Base-by-base conservation (phyloP, 2,888 invertebrate species). In the Heliconius cydno region DNA sequence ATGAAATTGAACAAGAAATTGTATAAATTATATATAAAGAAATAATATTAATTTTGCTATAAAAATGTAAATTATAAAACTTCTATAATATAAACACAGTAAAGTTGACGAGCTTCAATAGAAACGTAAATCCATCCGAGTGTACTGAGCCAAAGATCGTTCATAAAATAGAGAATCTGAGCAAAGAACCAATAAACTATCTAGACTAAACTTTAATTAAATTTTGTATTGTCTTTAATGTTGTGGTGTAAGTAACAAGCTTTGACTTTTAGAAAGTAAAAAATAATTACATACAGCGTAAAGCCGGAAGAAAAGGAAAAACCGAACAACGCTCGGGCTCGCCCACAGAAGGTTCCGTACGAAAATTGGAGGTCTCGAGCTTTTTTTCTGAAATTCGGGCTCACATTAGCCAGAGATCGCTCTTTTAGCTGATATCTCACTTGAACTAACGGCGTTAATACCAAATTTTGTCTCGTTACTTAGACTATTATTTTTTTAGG, bases 141-240 rank as follows among this genome's bases (percentile, higher is more conserved):
- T 72, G 84, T 84, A 82, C 83, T 82, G 84, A 86, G 87, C 88
- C 86, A 86, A 86, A 86, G 84, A 87, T 88, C 86, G 84, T 86
- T 86, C 86, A 87, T 89, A 88, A 89, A 89, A 89, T 87, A 88
- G 88, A 88, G 88, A 90, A 90, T 88, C 90, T 85, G 86, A 84
- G 85, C 86, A 86, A 87, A 87, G 87, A 91, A 90, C 91, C 90
- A 90, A 92, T 92, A 91, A 92, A 92, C 91, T 92, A 92, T 91
- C 88, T 88, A 88, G 90, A 89, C 90, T 87, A 86, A 90, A 92
- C 86, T 93, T 92, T 92, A 93, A 93, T 93, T 93, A 93, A 92
- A 93, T 92, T 92, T 92, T 91, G 91, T 93, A 92, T 93, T 93
- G 92, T 93, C 90, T 92, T 90, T 89, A 89, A 88, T 85, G 76